A percentile compares a stretch with the other conserved stretches of the same genome.
Conservation (phyloP, 2,888 invertebrate genomes). For the Caenorhabditis afra region DNA sequence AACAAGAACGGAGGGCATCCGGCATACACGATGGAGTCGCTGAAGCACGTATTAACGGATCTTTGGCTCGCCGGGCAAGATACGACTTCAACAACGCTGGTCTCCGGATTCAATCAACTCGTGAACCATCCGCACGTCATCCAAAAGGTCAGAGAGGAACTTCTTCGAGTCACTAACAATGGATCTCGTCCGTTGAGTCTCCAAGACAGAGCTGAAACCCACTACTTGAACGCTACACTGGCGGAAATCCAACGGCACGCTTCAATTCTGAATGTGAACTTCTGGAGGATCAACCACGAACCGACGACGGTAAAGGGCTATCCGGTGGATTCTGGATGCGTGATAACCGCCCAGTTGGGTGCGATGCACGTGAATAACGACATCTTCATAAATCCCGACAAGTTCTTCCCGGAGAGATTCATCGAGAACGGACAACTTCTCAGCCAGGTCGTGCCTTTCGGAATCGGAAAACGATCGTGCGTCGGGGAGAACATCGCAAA, state of each 20-base stretch:
- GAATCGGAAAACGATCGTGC: slow-evolving; percentile 63
- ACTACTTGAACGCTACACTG: slow-evolving; percentile 40
- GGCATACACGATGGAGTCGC: slow-evolving; percentile 28
- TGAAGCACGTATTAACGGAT: slow-evolving; percentile 53
- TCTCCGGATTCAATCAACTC: slow-evolving; percentile 51
- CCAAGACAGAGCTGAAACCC: slow-evolving; percentile 42
- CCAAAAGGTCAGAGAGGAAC: slow-evolving; percentile 40
- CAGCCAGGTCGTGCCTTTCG: slow-evolving; percentile 53
- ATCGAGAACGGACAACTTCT: slow-evolving; percentile 48
- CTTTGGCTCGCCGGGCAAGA: slow-evolving; percentile 67
- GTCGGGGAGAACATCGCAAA: slow-evolving; percentile 61
- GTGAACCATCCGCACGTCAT: slow-evolving; percentile 55
- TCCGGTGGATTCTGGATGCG: slow-evolving; percentile 37
- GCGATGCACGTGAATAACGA: slow-evolving; percentile 54
- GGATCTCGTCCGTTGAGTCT: slow-evolving; percentile 22
- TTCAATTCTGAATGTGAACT: slow-evolving; percentile 57
- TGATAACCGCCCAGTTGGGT: slow-evolving; percentile 59
- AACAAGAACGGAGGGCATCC: slow-evolving; percentile 14
- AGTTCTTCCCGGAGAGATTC: slow-evolving; percentile 60
- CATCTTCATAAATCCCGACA: slow-evolving; percentile 27
- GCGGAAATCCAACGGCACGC: slow-evolving; percentile 60
- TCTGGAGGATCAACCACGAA: slow-evolving; percentile 49
- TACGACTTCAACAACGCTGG: slow-evolving; percentile 61
- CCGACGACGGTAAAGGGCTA: slow-evolving; percentile 48
- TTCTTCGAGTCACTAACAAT: slow-evolving; percentile 41